Evolutionary conservation across 2,888 invertebrate genomes (phyloP), one percentile per base, ranked within the genome.

Genomic region (Aleiodes testaceus): DNA sequence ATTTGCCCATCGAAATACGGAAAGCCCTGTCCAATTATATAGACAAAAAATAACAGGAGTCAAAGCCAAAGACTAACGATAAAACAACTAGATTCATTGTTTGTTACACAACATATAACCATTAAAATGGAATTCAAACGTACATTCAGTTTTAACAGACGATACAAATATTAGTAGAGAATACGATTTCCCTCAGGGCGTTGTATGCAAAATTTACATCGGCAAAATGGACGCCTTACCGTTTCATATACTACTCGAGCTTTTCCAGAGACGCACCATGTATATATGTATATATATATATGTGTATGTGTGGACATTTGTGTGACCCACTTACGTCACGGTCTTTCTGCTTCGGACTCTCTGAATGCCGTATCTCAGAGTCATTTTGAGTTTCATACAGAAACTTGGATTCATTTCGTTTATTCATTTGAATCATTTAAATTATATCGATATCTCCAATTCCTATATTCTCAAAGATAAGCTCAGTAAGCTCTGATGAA

Each of bases 231-330:
- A 68, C 59, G 68, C 61, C 52, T 53, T 66, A 22, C 66, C 16
- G 26, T 44, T 52, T 45, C 64, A 53, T 53, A 53, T 53, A 66
- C 45, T 47, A 47, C 47, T 65, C 65, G 66, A 70, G 70, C 70
- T 70, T 70, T 70, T 70, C 70, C 70, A 66, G 52, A 71, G 66
- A 67, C 52, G 52, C 50, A 59, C 59, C 36, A 45, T 45, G 26
- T 47, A 26, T 12, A 16, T 52, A 50, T 63, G 5, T 22, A 49
- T 52, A 20, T 3, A 6, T 55, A 61, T n/a, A 12, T 42, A 68
- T 42, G 63, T 45, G 18, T 42, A 68, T 42, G 63, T 45, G 63
- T 63, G 44, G 22, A 45, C 45, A 45, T 63, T 44, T 22, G 45
- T 63, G 63, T 63, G 63, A 63, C 63, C 63, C 63, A 63, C 63